Evolutionary conservation across 2,113 vertebrate genomes (phyloP), one percentile per base, ranked within the genome.

Genomic region (Sinocyclocheilus rhinocerous): DNA sequence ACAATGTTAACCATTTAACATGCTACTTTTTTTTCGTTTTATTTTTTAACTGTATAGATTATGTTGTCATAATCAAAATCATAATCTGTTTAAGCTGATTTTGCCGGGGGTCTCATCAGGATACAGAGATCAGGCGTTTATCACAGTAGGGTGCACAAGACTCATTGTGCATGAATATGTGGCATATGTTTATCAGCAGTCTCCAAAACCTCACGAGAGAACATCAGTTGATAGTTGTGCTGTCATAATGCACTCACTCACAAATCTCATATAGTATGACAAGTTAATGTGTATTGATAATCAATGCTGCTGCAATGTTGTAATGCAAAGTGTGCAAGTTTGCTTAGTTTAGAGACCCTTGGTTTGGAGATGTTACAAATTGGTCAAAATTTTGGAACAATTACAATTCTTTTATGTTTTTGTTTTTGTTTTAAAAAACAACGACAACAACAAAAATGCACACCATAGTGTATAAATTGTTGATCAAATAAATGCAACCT

Each of bases 51-150:
- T 33, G 29, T 33, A 36, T 6, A 36, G 36, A 36, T 36, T 36
- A 36, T 36, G 5, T 5, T 36, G 5, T 36, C 36, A 36, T 36
- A 70, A 70, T 70, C 29, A 70, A 39, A 70, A 70, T 70, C 20
- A n/a, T n/a, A n/a, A n/a, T n/a, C 67, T 70, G 33, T 33, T 70
- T 20, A 70, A 20, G 67, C 67, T 70, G 67, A 70, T 70, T 70
- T 39, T 39, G 16, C 67, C 67, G 16, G 67, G 67, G 67, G 33
- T 70, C 67, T 70, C 67, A 76, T 76, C n/a, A 26, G 73, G 73
- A 76, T 50, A 76, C n/a, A 76, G 42, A 50, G 45, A 76, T 45
- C n/a, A 76, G 7, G n/a, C 26, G 39, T 76, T 50, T 70, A 76
- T 50, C 73, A 50, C 42, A 76, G 73, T 24, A 50, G 42, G 42